Percentiles rank a stretch among this genome's conserved stretches.
Evolutionary conservation across 2,888 invertebrate genomes (phyloP).

Genomic region (Dicranocentrus wangi): DNA sequence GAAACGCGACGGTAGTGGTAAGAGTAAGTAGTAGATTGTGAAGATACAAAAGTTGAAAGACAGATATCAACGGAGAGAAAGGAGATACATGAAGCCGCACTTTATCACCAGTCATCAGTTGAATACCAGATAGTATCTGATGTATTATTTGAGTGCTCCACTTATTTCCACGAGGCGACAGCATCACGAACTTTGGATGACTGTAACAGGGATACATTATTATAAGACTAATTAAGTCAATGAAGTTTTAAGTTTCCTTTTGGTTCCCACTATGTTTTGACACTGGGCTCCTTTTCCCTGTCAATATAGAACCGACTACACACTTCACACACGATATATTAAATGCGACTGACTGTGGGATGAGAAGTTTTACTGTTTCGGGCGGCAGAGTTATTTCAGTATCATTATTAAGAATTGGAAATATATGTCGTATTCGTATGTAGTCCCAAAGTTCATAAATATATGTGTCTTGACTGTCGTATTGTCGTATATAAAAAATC

Average conservation of each 20-base stretch:
- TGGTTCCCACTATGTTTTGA: conserved; percentile 12
- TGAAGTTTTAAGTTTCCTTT: conserved; percentile 35
- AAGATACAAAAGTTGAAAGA: too few relatives aligned
- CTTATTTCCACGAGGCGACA: conserved; percentile 23
- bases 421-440: background rate
- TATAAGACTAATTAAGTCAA: conserved; percentile 51
- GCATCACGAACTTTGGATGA: conserved; percentile 18
- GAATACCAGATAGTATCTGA: conserved; percentile 57
- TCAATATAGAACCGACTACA: conserved; percentile 28
- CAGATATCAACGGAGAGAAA: too few relatives aligned
- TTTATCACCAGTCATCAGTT: conserved; percentile 60
- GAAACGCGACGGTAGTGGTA: background rate
- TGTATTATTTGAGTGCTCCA: conserved; percentile 47
- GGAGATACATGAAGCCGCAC: conserved; percentile 31
- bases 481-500: too few relatives aligned
- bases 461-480: too few relatives aligned
- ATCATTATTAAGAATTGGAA: background rate
- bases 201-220: conserved; percentile 8
- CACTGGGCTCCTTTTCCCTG: conserved; percentile 21
- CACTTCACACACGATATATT: too few relatives aligned
- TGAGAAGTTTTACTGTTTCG: too few relatives aligned
- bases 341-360: too few relatives aligned
- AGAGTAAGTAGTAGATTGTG: too few relatives aligned
- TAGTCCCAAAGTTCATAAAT: background rate
- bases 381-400: background rate